Base-by-base conservation (phyloP, 2,113 vertebrate genomes). In the Cyprinodon brontotheroides region DNA sequence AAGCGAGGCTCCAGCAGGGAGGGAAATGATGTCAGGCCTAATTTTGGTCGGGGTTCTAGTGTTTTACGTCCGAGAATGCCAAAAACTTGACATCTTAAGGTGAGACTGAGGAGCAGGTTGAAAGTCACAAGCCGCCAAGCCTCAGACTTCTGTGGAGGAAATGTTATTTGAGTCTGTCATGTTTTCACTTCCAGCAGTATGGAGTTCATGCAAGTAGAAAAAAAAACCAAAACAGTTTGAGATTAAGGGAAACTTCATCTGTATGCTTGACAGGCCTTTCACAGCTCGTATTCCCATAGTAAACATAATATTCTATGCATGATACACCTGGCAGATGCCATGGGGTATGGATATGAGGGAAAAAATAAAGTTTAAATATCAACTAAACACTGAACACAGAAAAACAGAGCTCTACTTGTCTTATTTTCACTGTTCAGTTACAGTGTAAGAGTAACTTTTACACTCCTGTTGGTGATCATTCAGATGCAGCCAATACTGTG, bases 11-110 rank as follows among this genome's bases (percentile, higher is more conserved):
- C 29, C 47, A 47, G 59, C 60, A 70, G 15, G 38, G 69, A 45
- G 41, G 59, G 37, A 66, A 38, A 22, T 84, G 80, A 90, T 66
- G 81, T 87, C 87, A 84, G 45, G 37, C 73, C 84, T 91, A 89
- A 89, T 89, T 80, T 79, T 57, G 81, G 85, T 76, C n/a, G 73
- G 81, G 76, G 71, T 77, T 76, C 64, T n/a, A 20, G 29, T 61
- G 74, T 73, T 74, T 50, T 38, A 64, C 37, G 80, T 13, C 39
- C 68, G 81, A 89, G 83, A 75, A 70, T 69, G 79, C 77, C 70
- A 61, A 74, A 78, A 72, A 62, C 76, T 67, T 14, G 3, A 41
- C 0, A 48, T 69, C 59, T 70, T 41, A 63, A 11, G 20, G 74
- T 65, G 87, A 72, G 71, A 67, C n/a, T 57, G 76, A 74, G 45